Base-by-base conservation (phyloP, 2,797 vertebrate genomes). In the Sebastolobus alascanus region DNA sequence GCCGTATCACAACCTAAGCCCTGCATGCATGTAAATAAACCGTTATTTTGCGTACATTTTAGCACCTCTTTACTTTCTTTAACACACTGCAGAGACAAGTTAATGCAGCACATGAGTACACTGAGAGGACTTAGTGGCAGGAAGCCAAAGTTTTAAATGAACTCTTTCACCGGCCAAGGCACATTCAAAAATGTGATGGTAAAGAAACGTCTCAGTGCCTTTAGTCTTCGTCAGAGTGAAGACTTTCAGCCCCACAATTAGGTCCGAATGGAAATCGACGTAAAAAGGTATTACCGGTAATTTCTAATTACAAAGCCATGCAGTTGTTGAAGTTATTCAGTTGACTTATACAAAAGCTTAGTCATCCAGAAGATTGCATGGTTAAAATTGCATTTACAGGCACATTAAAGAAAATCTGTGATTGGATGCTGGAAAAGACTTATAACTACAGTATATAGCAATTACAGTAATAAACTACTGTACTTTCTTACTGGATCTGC, bases 141-240 rank as follows among this genome's bases (percentile, higher is more conserved):
- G 8, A 71, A 55, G 82, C 86, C 89, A 91, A 52, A 6, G 58
- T 75, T 82, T 82, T 86, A 82, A 89, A 91, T 81, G 60, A 92
- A 87, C 37, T 77, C n/a, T 58, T n/a, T 55, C 75, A 66, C 64
- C 7, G 22, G 71, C 87, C 80, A 84, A 80, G 69, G 40, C 65
- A 55, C 50, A 67, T 70, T 70, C 20, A 60, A 54, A 75, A 77
- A 67, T 67, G 8, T 61, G 20, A 68, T 46, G 43, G 43, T 27
- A 67, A 77, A 61, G 81, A 73, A 79, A 85, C 13, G 22, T 81
- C 13, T 73, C 43, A 75, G 54, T 68, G 68, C 35, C 9, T 63
- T 77, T 18, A 63, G 67, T 35, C 35, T 60, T 63, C 11, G 20
- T 50, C 43, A 73, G 18, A 66, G 52, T 52, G 5, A 68, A 72